Percentiles rank a stretch among this genome's conserved stretches.
Conservation (phyloP, 2,113 vertebrate species). For the Elephas maximus region DNA sequence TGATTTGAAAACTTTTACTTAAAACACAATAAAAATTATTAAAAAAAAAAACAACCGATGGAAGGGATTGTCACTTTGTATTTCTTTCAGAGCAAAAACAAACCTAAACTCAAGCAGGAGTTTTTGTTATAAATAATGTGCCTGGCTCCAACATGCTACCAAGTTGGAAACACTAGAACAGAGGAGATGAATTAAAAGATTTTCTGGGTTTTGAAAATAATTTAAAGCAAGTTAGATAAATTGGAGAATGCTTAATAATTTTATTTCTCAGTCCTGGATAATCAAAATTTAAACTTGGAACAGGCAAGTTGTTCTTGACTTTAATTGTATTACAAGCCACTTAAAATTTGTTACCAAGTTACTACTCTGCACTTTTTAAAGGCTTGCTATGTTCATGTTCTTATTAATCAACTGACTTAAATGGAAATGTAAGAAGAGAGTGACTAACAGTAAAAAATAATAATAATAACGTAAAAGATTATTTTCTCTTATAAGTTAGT, state of each 20-base stretch:
- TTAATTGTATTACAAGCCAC: not conserved
- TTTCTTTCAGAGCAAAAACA: constrained; percentile 21
- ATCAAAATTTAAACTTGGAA: not conserved
- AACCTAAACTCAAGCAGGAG: constrained; percentile 12
- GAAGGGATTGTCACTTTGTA: not conserved
- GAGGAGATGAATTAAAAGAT: not conserved
- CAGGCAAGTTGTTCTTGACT: not conserved
- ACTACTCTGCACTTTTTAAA: not conserved
- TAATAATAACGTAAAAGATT: not conserved
- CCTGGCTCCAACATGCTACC: not conserved
- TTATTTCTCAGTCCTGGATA: not conserved
- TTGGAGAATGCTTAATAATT: not conserved
- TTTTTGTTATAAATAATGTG: constrained; percentile 32
- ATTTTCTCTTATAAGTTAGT: not conserved
- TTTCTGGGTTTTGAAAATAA: not conserved
- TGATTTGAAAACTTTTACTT: too few relatives aligned
- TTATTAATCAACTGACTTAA: not conserved
- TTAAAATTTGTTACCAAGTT: not conserved
- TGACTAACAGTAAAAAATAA: not conserved
- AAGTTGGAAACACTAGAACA: not conserved
- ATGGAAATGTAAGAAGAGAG: not conserved
- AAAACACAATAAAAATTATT: too few relatives aligned
- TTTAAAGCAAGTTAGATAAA: not conserved
- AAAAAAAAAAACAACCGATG: not conserved
- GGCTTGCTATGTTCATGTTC: not conserved